These are phyloP conservation scores for Branchinecta lindahli DNA, from an alignment of 1,140 invertebrate species.

Conservation along the genomic window DNA sequence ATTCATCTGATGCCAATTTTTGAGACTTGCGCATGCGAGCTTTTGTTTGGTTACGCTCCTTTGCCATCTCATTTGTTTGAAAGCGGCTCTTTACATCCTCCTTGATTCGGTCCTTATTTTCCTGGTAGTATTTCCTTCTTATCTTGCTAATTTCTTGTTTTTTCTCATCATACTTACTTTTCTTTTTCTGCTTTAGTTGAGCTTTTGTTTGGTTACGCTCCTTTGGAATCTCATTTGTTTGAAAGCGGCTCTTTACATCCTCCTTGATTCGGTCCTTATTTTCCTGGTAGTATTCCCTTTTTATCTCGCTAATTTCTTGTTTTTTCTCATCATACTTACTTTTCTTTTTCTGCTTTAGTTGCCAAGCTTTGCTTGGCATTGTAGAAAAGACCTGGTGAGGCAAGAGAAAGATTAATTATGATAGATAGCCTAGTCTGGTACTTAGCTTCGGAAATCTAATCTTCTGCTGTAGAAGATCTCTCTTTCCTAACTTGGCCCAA, in stretches of 20 bases:
- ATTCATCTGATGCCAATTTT: slow-evolving; percentile 9
- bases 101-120: slow-evolving; percentile 8
- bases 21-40: slow-evolving; percentile 7
- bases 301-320: slow-evolving; percentile 9
- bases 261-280: slow-evolving; percentile 8
- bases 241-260: slow-evolving; percentile 7
- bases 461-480: too few relatives aligned
- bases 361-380: too few relatives aligned
- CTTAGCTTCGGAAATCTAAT: too few relatives aligned
- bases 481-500: too few relatives aligned
- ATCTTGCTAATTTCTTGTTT: slow-evolving; percentile 9
- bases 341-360: slow-evolving; percentile 6
- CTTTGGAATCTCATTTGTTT: slow-evolving; percentile 6
- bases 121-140: slow-evolving; percentile 8
- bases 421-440: too few relatives aligned
- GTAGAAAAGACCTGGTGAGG: too few relatives aligned
- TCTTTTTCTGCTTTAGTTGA: slow-evolving; percentile 9
- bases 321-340: slow-evolving; percentile 9
- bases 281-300: slow-evolving; percentile 8
- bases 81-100: slow-evolving; percentile 7
- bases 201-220: slow-evolving; percentile 8
- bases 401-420: too few relatives aligned
- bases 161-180: slow-evolving; percentile 9
- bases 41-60: slow-evolving; percentile 8
- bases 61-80: slow-evolving; percentile 8